Evolutionary conservation across 2,113 vertebrate species (phyloP), one percentile per base, ranked within the genome.

Genomic region (Zosterops japonicus): DNA sequence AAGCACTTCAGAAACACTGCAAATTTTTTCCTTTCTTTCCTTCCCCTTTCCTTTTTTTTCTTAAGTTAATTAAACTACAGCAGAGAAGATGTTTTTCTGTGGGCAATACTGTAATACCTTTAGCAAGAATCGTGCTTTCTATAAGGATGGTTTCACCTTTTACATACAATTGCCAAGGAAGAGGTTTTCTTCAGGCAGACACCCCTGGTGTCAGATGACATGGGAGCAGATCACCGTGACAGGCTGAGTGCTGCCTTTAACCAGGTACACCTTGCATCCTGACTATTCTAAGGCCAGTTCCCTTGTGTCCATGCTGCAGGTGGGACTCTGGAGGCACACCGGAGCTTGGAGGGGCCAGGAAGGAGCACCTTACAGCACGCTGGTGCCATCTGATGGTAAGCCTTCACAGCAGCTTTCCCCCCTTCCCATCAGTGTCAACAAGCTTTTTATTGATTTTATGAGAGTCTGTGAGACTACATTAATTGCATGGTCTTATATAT

Each of bases 381-480:
- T 84, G 89, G 71, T 80, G 92, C 96, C 97, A 94, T 92, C 98
- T 96, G 97, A 98, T 8, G 98, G 98, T 98, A 96, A 88, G 94
- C 23, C 41, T 44, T 31, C 74, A 55, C 42, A 6, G 55, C n/a
- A 52, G 11, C 8, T 60, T 64, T 61, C 5, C 29, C 19, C 25
- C 17, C 36, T 36, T 94, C 25, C 60, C 15, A 11, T 25, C 56
- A 8, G 3, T 19, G 29, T 10, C 35, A 29, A 8, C 28, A 41
- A 63, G 22, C 42, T 68, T 93, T 57, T 59, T 3, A 22, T 74
- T 76, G 36, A 6, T 61, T 72, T 85, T 63, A 14, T 50, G 55
- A 35, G 15, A 28, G 6, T 60, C 36, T 14, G 5, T 12, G 31
- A 81, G 25, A 20, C 41, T 4, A 65, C 1, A 2, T 60, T 76